Evolutionary conservation across 2,113 vertebrate genomes (phyloP).

Genomic region (Phylloscopus whistleri): DNA sequence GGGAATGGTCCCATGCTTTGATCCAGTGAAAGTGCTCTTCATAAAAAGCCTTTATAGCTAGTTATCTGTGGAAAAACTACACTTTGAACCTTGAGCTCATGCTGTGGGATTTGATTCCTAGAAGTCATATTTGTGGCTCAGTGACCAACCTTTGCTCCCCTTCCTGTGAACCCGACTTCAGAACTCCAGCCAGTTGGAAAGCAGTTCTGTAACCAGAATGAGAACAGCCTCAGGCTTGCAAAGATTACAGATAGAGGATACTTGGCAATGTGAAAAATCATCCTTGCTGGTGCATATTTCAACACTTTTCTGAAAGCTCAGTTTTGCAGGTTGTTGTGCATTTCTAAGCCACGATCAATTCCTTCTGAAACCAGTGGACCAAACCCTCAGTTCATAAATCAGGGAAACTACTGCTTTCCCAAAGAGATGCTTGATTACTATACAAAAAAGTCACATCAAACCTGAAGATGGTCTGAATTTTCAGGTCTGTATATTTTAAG

Average conservation of each 20-base stretch:
- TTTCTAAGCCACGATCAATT: neutral
- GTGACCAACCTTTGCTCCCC: neutral
- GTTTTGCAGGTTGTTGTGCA: neutral
- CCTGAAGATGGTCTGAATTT: neutral
- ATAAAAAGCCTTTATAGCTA: neutral
- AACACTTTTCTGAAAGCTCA: neutral
- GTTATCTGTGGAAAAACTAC: neutral
- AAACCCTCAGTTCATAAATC: neutral
- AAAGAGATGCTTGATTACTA: neutral
- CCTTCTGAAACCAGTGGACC: neutral
- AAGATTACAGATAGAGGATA: neutral
- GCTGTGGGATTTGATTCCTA: neutral
- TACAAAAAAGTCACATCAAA: neutral
- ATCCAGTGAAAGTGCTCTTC: neutral
- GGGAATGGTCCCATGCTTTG: neutral
- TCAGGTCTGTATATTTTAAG: neutral
- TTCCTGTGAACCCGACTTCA: slow-evolving; percentile 26
- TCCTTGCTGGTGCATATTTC: neutral
- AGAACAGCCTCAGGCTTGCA: slow-evolving; percentile 12
- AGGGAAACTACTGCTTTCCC: neutral
- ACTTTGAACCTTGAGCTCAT: neutral
- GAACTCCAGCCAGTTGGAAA: slow-evolving; percentile 17
- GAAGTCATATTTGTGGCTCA: neutral
- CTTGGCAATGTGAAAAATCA: slow-evolving; percentile 7
- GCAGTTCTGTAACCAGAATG: neutral